A percentile compares a stretch with the other conserved stretches of the same genome.
Conservation (phyloP, 2,797 vertebrate species). For the Microchirus variegatus region DNA sequence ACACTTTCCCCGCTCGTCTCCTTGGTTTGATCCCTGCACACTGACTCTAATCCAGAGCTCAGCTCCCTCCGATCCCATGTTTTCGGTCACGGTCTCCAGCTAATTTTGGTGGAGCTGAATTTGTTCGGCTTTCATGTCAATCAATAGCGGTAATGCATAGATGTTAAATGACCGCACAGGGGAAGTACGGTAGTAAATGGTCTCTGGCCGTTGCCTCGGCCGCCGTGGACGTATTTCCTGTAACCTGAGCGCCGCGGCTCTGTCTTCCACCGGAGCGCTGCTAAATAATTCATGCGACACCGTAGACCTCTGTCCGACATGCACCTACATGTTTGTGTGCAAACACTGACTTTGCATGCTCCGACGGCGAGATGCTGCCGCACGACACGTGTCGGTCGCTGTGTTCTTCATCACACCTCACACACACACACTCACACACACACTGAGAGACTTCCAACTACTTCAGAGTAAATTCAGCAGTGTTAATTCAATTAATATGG, state of each 20-base stretch:
- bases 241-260: conserved; percentile 55
- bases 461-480: conserved; percentile 11
- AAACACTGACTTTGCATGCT: conserved; percentile 61
- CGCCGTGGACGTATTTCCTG: conserved; percentile 61
- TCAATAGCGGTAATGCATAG: conserved; percentile 69
- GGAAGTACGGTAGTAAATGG: conserved; percentile 51
- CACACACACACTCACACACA: conserved; percentile 13
- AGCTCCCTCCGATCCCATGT: conserved; percentile 44
- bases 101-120: conserved; percentile 74
- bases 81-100: conserved; percentile 59
- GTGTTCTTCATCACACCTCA: conserved; percentile 27
- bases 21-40: conserved; percentile 44
- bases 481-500: not conserved
- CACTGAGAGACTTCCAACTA: not conserved
- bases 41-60: conserved; percentile 58
- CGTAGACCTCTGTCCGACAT: conserved; percentile 54
- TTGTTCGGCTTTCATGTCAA: conserved; percentile 73
- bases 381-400: conserved; percentile 9
- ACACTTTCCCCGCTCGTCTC: conserved; percentile 39
- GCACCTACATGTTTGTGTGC: conserved; percentile 68
- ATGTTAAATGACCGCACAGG: conserved; percentile 59
- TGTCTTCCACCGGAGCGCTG: conserved; percentile 33
- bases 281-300: conserved; percentile 75
- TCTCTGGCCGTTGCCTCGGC: conserved; percentile 31
- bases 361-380: conserved; percentile 17